Evolutionary conservation across 2,888 invertebrate genomes (phyloP), one percentile per base, ranked within the genome.

Genomic region (Rhingia rostrata): DNA sequence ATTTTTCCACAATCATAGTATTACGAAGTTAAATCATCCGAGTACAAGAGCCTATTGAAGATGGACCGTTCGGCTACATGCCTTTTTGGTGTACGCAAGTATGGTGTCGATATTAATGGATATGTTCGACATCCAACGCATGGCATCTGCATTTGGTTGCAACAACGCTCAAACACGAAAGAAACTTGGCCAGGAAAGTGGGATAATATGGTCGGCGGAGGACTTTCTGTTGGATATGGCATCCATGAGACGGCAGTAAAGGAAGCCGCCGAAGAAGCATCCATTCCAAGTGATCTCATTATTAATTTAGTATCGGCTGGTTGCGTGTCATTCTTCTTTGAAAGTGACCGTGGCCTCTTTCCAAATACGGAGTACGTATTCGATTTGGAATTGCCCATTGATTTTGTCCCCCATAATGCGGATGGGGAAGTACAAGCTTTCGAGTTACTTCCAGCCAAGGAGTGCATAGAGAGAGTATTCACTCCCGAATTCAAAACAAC

Each of bases 151-250:
- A 91, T 91, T 88, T 98, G 98, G 98, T 93, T 98, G 88, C 98
- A 98, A 91, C 96, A 96, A 90, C 93, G 98, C 88, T 96, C 98
- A 87, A 94, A 95, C 84, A 97, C 96, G 64, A 98, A 98, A 92
- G 97, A 97, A 92, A 98, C 98, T 47, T 98, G 97, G 96, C 98
- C 98, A 81, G 97, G 95, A 47, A 97, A 96, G 92, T 96, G 97
- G 95, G 98, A 98, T 91, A 98, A 97, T 90, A 97, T 98, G 95
- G 98, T 97, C 45, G 97, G 97, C 86, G 98, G 98, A 66, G 98
- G 98, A 4, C 91, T 98, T 63, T 96, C 97, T 33, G 97, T 97
- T 51, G 98, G 97, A 12, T 96, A 95, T 92, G 96, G 96, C 54
- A 95, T 98, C 80, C 92, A 95, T 88, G 97, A 98, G 92, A 98